Evolutionary conservation across 2,797 vertebrate genomes (phyloP), one percentile per base, ranked within the genome.

Genomic region (Chanos chanos): DNA sequence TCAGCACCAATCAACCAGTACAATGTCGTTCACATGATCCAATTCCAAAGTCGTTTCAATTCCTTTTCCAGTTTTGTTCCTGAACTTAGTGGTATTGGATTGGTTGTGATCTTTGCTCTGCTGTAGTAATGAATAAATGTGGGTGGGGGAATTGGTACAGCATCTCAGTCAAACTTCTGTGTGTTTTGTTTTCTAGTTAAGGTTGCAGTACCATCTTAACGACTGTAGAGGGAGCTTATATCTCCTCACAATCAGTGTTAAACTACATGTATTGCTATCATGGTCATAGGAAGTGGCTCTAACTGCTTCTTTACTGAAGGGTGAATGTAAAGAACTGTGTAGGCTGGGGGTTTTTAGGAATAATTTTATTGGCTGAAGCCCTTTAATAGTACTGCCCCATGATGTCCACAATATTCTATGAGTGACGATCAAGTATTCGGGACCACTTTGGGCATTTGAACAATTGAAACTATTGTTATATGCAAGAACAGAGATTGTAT

Each of bases 401-500:
- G 25, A 55, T 43, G 34, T 27, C 44, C 21, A 47, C 44, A 33
- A 60, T 8, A 31, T 54, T 54, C 13, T 33, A 34, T 37, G 59
- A 10, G 30, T 33, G 43, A 33, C 60, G 47, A 43, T 41, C 15
- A 36, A 52, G 22, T 28, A 31, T 63, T 54, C 36, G 16, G 30
- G 28, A 34, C 15, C 24, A 43, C n/a, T 3, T 33, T 30, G 28
- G 9, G 47, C 18, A 40, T 34, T 37, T 9, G 56, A 41, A 15
- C 44, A 51, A 71, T 49, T 34, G 33, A 58, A 52, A 27, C 44
- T 68, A 28, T 16, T 19, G 41, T 39, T 51, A 65, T 74, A 74
- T 64, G 63, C 59, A 64, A 66, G 31, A 66, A 68, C 48, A 8
- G 15, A 52, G 64, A 66, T 59, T 68, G 36, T 65, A 65, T 65